Evolutionary conservation across 1,140 invertebrate species (phyloP).

Genomic region (Neodiprion fabricii): DNA sequence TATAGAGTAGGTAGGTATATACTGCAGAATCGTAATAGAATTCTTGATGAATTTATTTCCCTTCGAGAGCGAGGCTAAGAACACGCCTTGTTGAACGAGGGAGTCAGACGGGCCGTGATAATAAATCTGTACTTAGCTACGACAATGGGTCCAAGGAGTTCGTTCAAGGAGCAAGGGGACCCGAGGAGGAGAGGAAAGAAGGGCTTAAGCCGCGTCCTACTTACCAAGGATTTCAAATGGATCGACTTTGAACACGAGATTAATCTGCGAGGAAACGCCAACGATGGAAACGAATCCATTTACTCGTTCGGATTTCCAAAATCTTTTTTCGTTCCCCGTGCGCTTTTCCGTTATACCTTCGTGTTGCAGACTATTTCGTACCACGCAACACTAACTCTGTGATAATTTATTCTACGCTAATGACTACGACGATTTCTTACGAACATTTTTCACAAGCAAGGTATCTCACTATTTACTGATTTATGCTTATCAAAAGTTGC

Average conservation of each 20-base stretch:
- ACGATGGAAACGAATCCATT: slow-evolving; percentile 34
- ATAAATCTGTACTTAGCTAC: slow-evolving; percentile 52
- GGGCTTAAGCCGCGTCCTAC: slow-evolving; percentile 48
- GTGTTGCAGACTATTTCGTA: too few relatives aligned
- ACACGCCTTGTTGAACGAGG: slow-evolving; percentile 9
- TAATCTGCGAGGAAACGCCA: slow-evolving; percentile 32
- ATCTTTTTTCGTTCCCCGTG: background rate
- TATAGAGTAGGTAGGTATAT: background rate
- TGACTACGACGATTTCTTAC: too few relatives aligned
- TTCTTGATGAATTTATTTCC: slow-evolving; percentile 53
- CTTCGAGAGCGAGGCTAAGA: slow-evolving; percentile 30
- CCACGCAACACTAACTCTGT: too few relatives aligned
- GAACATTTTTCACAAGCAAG: too few relatives aligned
- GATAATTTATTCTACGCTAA: too few relatives aligned
- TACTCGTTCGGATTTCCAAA: slow-evolving; percentile 19
- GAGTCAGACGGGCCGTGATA: slow-evolving; percentile 32
- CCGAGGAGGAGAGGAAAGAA: slow-evolving; percentile 39
- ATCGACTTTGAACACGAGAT: slow-evolving; percentile 39
- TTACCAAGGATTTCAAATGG: slow-evolving; percentile 46
- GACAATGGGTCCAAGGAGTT: slow-evolving; percentile 39
- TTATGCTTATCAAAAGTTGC: too few relatives aligned
- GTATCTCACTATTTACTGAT: too few relatives aligned
- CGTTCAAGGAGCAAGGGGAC: background rate
- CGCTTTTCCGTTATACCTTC: too few relatives aligned
- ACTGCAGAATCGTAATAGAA: slow-evolving; percentile 52